phyloP scores from a whole-genome alignment of 2,113 vertebrate species.

The Megaceryle torquata region DNA sequence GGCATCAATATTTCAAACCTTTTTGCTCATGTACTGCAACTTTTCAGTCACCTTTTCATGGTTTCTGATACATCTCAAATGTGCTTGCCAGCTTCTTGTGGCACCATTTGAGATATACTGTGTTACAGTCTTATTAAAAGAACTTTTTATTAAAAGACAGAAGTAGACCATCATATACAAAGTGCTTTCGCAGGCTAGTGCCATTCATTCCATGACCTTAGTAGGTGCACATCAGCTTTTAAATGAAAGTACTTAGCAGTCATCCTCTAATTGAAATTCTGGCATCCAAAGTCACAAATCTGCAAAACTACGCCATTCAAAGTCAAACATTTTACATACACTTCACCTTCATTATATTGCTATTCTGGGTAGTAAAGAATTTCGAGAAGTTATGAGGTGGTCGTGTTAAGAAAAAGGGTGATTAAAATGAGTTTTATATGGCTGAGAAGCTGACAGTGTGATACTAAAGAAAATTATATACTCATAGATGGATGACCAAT shows the following conservation, averaged over 20 bases:
- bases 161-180: conserved; percentile 30
- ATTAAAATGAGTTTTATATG: conserved; percentile 71
- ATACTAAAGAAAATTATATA: conserved; percentile 64
- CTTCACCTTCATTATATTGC: conserved; percentile 72
- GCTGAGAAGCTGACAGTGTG: conserved; percentile 58
- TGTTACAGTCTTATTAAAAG: conserved; percentile 56
- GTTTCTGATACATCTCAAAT: conserved; percentile 61
- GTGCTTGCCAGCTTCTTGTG: conserved; percentile 39
- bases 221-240: conserved; percentile 58
- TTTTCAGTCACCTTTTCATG: conserved; percentile 72
- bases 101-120: conserved; percentile 40
- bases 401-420: conserved; percentile 67
- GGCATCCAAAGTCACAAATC: conserved; percentile 63
- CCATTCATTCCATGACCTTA: conserved; percentile 60
- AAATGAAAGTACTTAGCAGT: conserved; percentile 70
- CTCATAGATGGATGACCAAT: conserved; percentile 36
- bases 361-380: conserved; percentile 70
- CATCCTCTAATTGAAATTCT: conserved; percentile 55
- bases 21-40: conserved; percentile 70
- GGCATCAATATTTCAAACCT: conserved; percentile 73
- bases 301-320: conserved; percentile 60
- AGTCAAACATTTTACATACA: conserved; percentile 66
- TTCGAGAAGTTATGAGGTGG: conserved; percentile 70
- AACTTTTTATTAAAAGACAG: conserved; percentile 64
- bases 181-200: conserved; percentile 14